phyloP scores from a whole-genome alignment of 2,113 vertebrate genomes.

The Limnothrissa miodon region DNA sequence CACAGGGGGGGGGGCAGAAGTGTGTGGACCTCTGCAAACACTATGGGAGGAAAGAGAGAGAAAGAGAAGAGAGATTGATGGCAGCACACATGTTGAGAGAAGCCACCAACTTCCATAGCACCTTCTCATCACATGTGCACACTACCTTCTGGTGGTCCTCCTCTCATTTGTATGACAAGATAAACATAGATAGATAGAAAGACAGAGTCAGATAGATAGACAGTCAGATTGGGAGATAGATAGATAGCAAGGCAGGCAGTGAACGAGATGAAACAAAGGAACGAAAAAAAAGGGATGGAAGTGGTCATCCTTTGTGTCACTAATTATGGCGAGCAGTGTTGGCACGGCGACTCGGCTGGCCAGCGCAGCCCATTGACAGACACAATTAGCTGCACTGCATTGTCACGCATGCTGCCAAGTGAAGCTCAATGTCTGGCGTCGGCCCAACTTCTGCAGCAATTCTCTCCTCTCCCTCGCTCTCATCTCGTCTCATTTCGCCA shows the following conservation, averaged over 20 bases:
- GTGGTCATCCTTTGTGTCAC: conserved; percentile 42
- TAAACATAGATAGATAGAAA: neutral
- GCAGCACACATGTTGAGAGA: neutral
- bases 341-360: conserved; percentile 26
- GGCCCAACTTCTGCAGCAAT: conserved; percentile 48
- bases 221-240: neutral
- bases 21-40: neutral
- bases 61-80: neutral
- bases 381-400: conserved; percentile 31
- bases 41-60: neutral
- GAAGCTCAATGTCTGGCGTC: conserved; percentile 41
- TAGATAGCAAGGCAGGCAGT: neutral
- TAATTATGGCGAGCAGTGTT: conserved; percentile 51
- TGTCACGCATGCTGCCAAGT: conserved; percentile 30
- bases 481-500: conserved; percentile 53
- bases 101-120: neutral
- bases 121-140: neutral
- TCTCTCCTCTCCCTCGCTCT: conserved; percentile 36
- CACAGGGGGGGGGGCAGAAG: neutral
- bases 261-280: neutral
- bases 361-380: conserved; percentile 37
- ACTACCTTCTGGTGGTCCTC: neutral
- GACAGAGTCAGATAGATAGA: neutral
- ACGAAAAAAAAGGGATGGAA: neutral
- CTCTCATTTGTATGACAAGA: neutral